Evolutionary conservation across 37 sponge, comb jelly and placozoan genomes (phyloP), one percentile per base, ranked within the genome.

Genomic region (Amphimedon queenslandica): DNA sequence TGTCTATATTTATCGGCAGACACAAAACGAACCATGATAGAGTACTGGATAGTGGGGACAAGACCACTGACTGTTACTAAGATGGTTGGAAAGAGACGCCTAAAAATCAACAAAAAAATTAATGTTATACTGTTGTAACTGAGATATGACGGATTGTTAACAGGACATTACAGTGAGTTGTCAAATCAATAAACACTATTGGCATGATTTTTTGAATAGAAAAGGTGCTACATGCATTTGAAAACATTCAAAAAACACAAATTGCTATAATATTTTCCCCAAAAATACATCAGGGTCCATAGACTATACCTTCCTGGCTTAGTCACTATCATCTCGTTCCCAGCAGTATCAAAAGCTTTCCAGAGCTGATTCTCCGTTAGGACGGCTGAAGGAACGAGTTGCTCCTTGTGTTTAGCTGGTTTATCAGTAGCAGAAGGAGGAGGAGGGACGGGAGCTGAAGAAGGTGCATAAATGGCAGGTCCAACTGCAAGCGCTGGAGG

Each of bases 271-370:
- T n/a, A n/a, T n/a, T n/a, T n/a, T n/a, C n/a, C n/a, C n/a, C n/a
- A n/a, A n/a, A n/a, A n/a, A n/a, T n/a, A n/a, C n/a, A n/a, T n/a
- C n/a, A n/a, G n/a, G n/a, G n/a, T n/a, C n/a, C n/a, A n/a, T n/a
- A n/a, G n/a, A n/a, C n/a, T 66, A 73, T 32, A 85, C 85, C 91
- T 68, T 66, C 91, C 91, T 20, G 78, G 61, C 57, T 84, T 85
- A 2, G 91, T 85, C 4, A 90, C 85, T 58, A 90, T 85, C 91
- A 90, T 90, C 39, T 90, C 91, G 71, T 80, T 90, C 3, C 85
- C 86, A 10, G 76, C 79, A 4, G n/a, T 4, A 23, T 36, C 51
- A 75, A 90, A 90, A 4, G 27, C 13, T 27, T 81, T 30, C 91
- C 91, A 90, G 63, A 84, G 42, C 13, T 76, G 82, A 33, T 43